Percentiles rank a stretch among this genome's conserved stretches.
Conservation (phyloP, 2,888 invertebrate species). For the Drosophila prolongata region DNA sequence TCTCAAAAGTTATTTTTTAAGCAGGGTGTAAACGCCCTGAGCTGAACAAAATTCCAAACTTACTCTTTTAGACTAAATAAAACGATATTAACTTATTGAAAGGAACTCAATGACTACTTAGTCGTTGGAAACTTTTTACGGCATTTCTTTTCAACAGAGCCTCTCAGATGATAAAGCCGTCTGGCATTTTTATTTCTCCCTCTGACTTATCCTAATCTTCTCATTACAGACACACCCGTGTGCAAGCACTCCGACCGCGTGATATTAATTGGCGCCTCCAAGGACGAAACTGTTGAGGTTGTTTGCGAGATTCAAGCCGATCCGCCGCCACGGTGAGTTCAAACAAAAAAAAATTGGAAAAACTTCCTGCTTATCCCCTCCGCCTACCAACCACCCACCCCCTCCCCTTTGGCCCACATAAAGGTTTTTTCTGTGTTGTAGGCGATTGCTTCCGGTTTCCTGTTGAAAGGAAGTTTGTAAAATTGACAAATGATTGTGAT, state of each 20-base stretch:
- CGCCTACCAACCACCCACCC: neutral
- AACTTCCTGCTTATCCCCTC: constrained; percentile 4
- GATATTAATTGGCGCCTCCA: constrained; percentile 93
- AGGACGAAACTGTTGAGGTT: constrained; percentile 94
- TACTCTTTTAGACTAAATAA: too few relatives aligned
- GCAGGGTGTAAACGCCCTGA: too few relatives aligned
- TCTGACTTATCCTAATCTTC: constrained; percentile 6
- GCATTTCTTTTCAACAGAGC: too few relatives aligned
- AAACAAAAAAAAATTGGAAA: constrained; percentile 18
- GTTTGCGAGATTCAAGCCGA: constrained; percentile 96
- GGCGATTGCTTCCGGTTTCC: constrained; percentile 79
- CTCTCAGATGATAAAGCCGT: too few relatives aligned
- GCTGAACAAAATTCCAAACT: too few relatives aligned
- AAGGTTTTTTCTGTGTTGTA: constrained; percentile 54
- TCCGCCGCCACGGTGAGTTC: constrained; percentile 89
- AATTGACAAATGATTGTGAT: constrained; percentile 76
- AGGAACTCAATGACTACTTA: too few relatives aligned
- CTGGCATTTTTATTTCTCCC: neutral
- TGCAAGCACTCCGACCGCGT: constrained; percentile 90
- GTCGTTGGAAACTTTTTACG: too few relatives aligned
- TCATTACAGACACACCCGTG: constrained; percentile 90
- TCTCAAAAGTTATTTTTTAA: too few relatives aligned
- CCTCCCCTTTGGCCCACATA: neutral
- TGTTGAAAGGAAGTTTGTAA: constrained; percentile 74
- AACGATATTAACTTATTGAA: too few relatives aligned